Conservation (phyloP, 92 coral and sea anemone species). For the Meandrina meandrites region DNA sequence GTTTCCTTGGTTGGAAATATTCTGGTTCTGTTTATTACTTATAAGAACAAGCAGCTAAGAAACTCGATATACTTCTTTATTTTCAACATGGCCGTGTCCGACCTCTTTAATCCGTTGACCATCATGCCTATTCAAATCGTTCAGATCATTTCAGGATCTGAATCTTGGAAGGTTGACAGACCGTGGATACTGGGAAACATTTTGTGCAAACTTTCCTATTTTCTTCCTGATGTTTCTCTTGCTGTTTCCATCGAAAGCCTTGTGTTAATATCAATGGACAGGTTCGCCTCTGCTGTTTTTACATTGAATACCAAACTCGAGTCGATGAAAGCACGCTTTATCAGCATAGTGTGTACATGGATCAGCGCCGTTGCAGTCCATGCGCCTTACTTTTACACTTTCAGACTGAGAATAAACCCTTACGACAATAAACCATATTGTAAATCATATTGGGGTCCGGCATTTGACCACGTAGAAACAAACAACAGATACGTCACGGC, state of each 20-base stretch:
- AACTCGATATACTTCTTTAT: not conserved
- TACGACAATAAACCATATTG: not conserved
- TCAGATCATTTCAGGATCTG: slow-evolving; percentile 6
- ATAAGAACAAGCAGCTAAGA: not conserved
- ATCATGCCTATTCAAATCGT: slow-evolving; percentile 11
- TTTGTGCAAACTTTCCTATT: no score
- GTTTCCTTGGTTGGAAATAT: not conserved
- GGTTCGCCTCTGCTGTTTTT: not conserved
- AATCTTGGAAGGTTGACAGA: no score
- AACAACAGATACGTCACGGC: not conserved
- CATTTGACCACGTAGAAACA: not conserved
- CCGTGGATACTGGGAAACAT: no score
- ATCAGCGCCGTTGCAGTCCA: not conserved
- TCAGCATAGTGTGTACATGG: not conserved
- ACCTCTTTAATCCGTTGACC: not conserved
- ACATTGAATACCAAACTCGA: not conserved
- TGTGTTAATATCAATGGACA: not conserved
- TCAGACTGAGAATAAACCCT: not conserved
- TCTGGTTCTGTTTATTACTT: not conserved
- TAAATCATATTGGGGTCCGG: not conserved
- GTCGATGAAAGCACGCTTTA: not conserved
- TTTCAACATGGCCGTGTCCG: slow-evolving; percentile 20
- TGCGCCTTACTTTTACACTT: slow-evolving; percentile 7
- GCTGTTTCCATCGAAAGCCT: slow-evolving; percentile 15
- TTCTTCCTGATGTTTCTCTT: not conserved